phyloP scores from a whole-genome alignment of 2,113 vertebrate genomes.

The Brevimyrus niger region DNA sequence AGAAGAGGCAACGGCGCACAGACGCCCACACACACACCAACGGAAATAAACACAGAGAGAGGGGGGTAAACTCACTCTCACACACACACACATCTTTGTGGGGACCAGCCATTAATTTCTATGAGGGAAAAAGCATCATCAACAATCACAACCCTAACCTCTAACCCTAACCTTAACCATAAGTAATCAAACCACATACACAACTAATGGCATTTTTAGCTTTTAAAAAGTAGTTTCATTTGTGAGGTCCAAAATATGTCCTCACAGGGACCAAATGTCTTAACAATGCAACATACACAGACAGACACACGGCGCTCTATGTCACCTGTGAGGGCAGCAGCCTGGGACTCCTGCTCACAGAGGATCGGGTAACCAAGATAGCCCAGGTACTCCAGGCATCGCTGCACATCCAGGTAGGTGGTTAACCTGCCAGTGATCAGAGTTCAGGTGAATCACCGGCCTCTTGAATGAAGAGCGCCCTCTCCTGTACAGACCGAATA shows the following conservation, averaged over 20 bases:
- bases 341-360: conserved; percentile 92
- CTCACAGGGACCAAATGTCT: not conserved
- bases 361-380: conserved; percentile 96
- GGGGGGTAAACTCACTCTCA: not conserved
- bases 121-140: not conserved
- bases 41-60: not conserved
- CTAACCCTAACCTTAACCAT: not conserved
- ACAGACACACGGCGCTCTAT: not conserved
- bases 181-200: not conserved
- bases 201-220: not conserved
- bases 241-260: not conserved
- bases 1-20: not conserved
- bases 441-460: not conserved
- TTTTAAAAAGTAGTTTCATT: not conserved
- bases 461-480: not conserved
- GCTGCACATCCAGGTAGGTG: conserved; percentile 91
- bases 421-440: conserved; percentile 68
- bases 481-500: not conserved
- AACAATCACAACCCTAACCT: not conserved
- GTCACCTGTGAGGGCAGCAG: conserved; percentile 85
- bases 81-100: not conserved
- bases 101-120: not conserved
- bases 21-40: not conserved
- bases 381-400: conserved; percentile 91
- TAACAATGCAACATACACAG: not conserved